phyloP scores from a whole-genome alignment of 1,140 invertebrate genomes.

The Calosoma granatense region DNA sequence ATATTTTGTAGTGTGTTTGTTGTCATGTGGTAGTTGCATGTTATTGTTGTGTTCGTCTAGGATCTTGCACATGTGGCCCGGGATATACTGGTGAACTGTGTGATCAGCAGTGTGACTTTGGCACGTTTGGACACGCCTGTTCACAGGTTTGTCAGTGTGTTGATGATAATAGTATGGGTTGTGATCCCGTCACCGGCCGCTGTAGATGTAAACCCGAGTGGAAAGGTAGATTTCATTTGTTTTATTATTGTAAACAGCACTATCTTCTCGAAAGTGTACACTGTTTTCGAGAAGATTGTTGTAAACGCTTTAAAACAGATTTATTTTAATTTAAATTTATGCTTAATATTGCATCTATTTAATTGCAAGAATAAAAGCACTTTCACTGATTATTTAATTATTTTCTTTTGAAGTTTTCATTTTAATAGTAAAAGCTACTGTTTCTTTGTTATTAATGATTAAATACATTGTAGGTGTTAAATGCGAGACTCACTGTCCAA shows the following conservation, averaged over 20 bases:
- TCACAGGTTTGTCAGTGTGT: conserved; percentile 61
- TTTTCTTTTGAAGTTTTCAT: no score
- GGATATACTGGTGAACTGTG: conserved; percentile 76
- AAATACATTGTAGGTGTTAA: conserved; percentile 60
- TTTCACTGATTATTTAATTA: no score
- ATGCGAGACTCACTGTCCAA: conserved; percentile 74
- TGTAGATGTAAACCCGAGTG: conserved; percentile 75
- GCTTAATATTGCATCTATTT: no score
- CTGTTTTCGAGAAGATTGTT: not conserved
- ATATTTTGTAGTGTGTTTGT: no score
- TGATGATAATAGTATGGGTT: conserved; percentile 55
- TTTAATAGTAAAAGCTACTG: no score
- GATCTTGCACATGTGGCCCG: conserved; percentile 75
- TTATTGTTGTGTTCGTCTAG: conserved; percentile 35
- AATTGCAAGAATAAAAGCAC: no score
- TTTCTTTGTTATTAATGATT: no score
- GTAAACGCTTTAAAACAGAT: no score
- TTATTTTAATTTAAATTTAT: no score
- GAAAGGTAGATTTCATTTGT: conserved; percentile 65
- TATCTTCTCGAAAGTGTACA: not conserved
- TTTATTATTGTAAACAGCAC: not conserved
- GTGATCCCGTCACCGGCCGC: conserved; percentile 68
- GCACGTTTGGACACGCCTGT: conserved; percentile 64
- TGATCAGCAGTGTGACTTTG: conserved; percentile 56
- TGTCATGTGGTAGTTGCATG: conserved; percentile 5